A percentile compares a stretch with the other conserved stretches of the same genome.
These are phyloP conservation scores for Sardina pilchardus DNA, from an alignment of 2,113 vertebrate genomes.

Conservation along the genomic window DNA sequence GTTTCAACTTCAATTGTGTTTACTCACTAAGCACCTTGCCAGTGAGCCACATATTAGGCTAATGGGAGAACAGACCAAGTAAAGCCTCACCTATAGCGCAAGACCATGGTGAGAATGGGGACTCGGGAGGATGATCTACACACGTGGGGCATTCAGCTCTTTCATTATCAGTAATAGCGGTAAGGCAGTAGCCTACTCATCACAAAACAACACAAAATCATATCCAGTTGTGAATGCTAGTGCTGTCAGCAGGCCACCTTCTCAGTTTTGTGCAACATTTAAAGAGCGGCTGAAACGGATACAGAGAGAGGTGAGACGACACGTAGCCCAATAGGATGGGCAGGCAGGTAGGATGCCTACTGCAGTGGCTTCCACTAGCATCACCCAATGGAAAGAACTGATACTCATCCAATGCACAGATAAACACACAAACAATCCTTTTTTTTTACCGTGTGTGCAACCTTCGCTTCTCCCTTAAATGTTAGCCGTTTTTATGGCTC, in stretches of 20 bases:
- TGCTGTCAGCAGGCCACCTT: too few relatives aligned
- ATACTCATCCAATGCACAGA: neutral
- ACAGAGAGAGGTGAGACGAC: too few relatives aligned
- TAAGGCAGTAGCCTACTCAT: too few relatives aligned
- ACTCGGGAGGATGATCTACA: neutral
- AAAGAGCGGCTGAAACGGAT: too few relatives aligned
- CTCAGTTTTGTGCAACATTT: too few relatives aligned
- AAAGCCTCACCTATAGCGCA: neutral
- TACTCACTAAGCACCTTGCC: neutral
- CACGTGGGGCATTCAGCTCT: too few relatives aligned
- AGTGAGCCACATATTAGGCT: neutral
- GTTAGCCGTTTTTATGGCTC: neutral
- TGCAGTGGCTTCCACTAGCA: too few relatives aligned
- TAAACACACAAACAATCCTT: neutral
- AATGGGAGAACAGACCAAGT: neutral
- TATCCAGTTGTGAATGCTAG: too few relatives aligned
- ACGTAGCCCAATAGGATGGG: too few relatives aligned
- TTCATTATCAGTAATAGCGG: too few relatives aligned
- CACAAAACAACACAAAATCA: too few relatives aligned
- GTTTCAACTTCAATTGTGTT: neutral
- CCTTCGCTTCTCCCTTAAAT: neutral
- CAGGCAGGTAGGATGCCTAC: neutral
- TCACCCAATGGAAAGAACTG: neutral
- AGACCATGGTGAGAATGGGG: neutral
- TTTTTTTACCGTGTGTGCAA: neutral